phyloP scores from a whole-genome alignment of 2,113 vertebrate species.

The Grallaria varia region DNA sequence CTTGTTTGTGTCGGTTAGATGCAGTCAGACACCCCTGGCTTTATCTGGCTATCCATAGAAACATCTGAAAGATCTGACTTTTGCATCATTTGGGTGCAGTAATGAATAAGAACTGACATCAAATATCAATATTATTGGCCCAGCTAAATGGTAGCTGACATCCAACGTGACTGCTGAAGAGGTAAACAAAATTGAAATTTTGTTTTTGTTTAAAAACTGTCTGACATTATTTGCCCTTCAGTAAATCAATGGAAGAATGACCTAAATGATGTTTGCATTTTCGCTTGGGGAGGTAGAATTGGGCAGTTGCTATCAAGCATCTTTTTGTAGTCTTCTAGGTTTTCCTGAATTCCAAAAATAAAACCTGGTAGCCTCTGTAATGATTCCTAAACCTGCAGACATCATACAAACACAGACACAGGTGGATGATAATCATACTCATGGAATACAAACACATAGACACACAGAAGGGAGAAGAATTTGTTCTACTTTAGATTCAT shows the following conservation, averaged over 20 bases:
- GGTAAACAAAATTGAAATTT: conserved; percentile 75
- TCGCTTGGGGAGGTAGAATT: neutral
- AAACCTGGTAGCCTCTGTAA: neutral
- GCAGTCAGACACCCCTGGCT: neutral
- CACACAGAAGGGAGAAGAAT: neutral
- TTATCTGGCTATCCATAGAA: conserved; percentile 46
- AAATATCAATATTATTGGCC: conserved; percentile 77
- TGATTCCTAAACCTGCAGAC: neutral
- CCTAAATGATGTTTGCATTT: conserved; percentile 41
- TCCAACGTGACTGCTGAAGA: conserved; percentile 59
- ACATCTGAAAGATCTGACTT: conserved; percentile 67
- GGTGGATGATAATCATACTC: neutral
- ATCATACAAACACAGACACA: neutral
- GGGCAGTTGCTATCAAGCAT: neutral
- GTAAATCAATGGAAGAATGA: conserved; percentile 58
- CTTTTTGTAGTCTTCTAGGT: neutral
- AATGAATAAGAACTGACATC: conserved; percentile 78
- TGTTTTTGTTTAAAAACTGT: conserved; percentile 61
- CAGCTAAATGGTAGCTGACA: conserved; percentile 76
- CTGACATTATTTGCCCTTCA: conserved; percentile 76
- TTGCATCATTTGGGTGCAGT: conserved; percentile 59
- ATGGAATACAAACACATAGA: neutral
- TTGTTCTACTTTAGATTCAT: neutral
- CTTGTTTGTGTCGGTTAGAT: conserved; percentile 48
- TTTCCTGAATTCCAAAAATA: neutral